Evolutionary conservation across 2,888 invertebrate species (phyloP), one percentile per base, ranked within the genome.

Genomic region (Eristalinus aeneus): DNA sequence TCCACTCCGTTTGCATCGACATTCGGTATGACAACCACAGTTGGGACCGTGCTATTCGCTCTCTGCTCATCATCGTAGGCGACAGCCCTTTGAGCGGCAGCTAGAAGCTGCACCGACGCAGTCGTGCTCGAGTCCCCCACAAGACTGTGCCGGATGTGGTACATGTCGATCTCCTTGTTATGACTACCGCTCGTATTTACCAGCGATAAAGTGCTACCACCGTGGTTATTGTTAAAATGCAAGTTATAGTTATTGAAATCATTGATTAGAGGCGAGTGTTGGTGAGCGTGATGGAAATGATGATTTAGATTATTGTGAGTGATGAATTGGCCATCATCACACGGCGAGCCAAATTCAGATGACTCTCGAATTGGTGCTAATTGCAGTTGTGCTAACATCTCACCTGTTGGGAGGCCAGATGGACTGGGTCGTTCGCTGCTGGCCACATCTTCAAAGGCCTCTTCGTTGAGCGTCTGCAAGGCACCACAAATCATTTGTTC

Each of bases 401-500:
- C 93, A 92, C 92, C 92, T 92, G 93, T 91, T 84, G 92, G 90
- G 93, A 94, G 93, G 93, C 94, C 94, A 92, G 94, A 93, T 89
- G 93, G 93, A 90, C 94, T 93, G 75, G 94, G 92, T 87, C 94
- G 93, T 91, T 95, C 95, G 90, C 94, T 96, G 91, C 97, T 96
- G 89, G 97, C 93, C 58, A 97, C 97, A 93, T 98, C 98, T 93
- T 98, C 98, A 92, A 96, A 95, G 8, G 98, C 98, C 93, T 98
- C 98, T 93, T 98, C 98, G 93, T 97, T 98, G 36, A 98, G 94
- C 0, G 97, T 97, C 93, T 98, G 97, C 80, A 98, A 93, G 1
- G 98, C 97, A 85, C 98, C 98, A 93, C 97, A 97, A 89, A 98
- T 98, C 97, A 97, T 97, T 93, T 98, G 97, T 91, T 98, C 98